A percentile compares a stretch with the other conserved stretches of the same genome.
Evolutionary conservation across 1,140 invertebrate genomes (phyloP).

Genomic region (Xylocopa sonorina): DNA sequence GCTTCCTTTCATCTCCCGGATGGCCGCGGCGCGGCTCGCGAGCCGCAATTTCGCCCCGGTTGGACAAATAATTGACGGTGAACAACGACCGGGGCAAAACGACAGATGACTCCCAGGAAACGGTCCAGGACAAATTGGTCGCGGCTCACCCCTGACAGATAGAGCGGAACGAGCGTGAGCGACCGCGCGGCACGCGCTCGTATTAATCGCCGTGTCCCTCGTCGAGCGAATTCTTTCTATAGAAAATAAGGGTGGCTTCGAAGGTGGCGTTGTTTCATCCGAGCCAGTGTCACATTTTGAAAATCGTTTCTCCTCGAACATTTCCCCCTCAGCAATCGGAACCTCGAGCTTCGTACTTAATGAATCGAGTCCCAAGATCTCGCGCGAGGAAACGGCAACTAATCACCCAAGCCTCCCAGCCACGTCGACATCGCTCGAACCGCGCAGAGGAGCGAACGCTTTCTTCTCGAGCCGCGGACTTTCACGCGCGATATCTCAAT

Average conservation of each 20-base stretch:
- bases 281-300: not conserved
- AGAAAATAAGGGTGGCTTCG: not conserved
- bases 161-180: conserved; percentile 59
- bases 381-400: not conserved
- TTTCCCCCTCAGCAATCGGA: too few relatives aligned
- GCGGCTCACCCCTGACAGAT: conserved; percentile 38
- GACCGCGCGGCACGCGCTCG: conserved; percentile 16
- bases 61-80: conserved; percentile 75
- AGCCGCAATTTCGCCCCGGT: conserved; percentile 63
- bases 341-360: too few relatives aligned
- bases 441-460: not conserved
- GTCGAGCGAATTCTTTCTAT: not conserved
- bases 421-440: not conserved
- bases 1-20: conserved; percentile 58
- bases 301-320: too few relatives aligned
- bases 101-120: conserved; percentile 58
- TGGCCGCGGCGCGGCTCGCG: conserved; percentile 42
- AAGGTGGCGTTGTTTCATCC: not conserved
- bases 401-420: not conserved
- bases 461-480: conserved; percentile 5
- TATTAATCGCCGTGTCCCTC: not conserved
- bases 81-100: conserved; percentile 56
- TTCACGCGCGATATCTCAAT: conserved; percentile 36
- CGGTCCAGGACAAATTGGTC: conserved; percentile 66
- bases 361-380: too few relatives aligned